Conservation (phyloP, 2,888 invertebrate species). For the Monopis laevigella region DNA sequence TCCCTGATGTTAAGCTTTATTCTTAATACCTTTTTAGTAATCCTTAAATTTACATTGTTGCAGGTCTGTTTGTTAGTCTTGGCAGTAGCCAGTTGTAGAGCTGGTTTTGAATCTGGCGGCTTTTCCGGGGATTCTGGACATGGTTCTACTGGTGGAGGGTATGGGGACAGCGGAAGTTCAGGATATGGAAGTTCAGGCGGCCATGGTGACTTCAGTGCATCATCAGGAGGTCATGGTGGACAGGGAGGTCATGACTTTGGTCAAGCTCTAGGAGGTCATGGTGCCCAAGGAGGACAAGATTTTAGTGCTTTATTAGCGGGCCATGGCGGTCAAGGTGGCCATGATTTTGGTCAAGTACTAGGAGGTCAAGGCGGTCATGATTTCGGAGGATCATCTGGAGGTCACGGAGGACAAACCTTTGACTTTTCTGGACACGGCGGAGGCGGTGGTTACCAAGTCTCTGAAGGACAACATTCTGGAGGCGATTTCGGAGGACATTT, state of each 20-base stretch:
- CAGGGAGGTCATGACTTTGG: slow-evolving; percentile 4
- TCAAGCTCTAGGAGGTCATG: slow-evolving; percentile 3
- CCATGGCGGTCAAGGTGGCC: slow-evolving; percentile 13
- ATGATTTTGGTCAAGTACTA: slow-evolving; percentile 21
- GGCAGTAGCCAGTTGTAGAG: slow-evolving; percentile 53
- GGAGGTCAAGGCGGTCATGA: slow-evolving; percentile 20
- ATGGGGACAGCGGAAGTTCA: slow-evolving; percentile 15
- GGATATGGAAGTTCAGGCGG: slow-evolving; percentile 23
- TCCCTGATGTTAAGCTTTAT: too few species aligned
- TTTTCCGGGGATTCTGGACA: slow-evolving; percentile 26
- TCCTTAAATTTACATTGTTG: too few species aligned
- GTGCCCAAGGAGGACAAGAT: neutral
- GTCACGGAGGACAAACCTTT: slow-evolving; percentile 19
- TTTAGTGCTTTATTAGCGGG: slow-evolving; percentile 8
- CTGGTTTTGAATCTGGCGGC: slow-evolving; percentile 32
- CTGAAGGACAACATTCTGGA: slow-evolving; percentile 15
- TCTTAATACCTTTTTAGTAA: too few species aligned
- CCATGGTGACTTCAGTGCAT: slow-evolving; percentile 9
- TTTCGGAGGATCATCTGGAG: slow-evolving; percentile 20
- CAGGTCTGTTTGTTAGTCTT: slow-evolving; percentile 51
- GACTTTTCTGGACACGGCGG: neutral
- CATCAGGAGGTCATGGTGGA: slow-evolving; percentile 7
- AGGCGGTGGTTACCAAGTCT: neutral
- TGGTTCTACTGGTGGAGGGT: slow-evolving; percentile 24
- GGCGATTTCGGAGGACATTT: slow-evolving; percentile 18